Percentiles rank a stretch among this genome's conserved stretches.
Conservation (phyloP, 2,113 vertebrate species). For the Ptilorrhoa leucosticta region DNA sequence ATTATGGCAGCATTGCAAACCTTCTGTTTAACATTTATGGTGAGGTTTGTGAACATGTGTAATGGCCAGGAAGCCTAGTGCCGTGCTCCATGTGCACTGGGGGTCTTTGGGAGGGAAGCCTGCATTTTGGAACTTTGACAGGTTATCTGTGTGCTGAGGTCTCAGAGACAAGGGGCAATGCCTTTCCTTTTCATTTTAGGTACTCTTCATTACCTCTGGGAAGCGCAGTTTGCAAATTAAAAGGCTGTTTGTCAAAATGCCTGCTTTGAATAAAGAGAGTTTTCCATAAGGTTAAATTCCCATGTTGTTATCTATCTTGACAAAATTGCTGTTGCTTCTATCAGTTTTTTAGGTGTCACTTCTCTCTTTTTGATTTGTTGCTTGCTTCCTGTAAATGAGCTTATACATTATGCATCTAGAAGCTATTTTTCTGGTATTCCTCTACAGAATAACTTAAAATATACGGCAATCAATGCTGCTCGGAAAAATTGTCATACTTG, state of each 20-base stretch:
- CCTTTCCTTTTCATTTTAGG: neutral
- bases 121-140: neutral
- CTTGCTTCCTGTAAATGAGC: neutral
- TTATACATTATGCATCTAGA: neutral
- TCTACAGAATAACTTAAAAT: conserved; percentile 12
- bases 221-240: neutral
- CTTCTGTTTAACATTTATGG: neutral
- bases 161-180: neutral
- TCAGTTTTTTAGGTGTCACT: neutral
- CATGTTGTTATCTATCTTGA: neutral
- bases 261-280: neutral
- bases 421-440: conserved; percentile 3
- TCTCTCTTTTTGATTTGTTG: neutral
- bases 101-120: neutral
- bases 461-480: neutral
- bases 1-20: neutral
- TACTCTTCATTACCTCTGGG: neutral
- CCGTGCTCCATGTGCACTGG: fast-evolving
- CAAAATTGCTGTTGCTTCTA: neutral
- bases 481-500: neutral
- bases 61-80: neutral
- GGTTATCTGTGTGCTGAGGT: neutral
- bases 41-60: neutral
- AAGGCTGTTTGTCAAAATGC: neutral
- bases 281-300: neutral